Conservation (phyloP, 2,888 invertebrate genomes). For the Pyrochroa serraticornis region DNA sequence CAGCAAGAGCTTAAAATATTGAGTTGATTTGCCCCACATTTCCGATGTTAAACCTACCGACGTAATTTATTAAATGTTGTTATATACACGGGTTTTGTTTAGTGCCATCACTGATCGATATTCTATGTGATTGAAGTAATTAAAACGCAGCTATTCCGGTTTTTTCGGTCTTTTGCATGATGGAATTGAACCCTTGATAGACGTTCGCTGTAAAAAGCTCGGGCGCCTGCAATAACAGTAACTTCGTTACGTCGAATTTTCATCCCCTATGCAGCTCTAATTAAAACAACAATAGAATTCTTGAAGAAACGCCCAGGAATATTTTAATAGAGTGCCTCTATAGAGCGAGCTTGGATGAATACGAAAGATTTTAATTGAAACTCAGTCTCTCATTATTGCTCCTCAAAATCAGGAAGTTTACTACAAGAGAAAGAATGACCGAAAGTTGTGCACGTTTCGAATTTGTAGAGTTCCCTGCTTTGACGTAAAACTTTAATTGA, state of each 20-base stretch:
- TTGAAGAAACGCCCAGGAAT: slow-evolving; percentile 47
- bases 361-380: slow-evolving; percentile 37
- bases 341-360: slow-evolving; percentile 34
- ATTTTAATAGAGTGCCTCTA: slow-evolving; percentile 47
- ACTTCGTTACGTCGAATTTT: slow-evolving; percentile 49
- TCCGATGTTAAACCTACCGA: too few species aligned
- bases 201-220: too few species aligned
- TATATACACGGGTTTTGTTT: too few species aligned
- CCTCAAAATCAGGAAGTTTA: slow-evolving; percentile 21
- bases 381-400: slow-evolving; percentile 31
- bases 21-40: too few species aligned
- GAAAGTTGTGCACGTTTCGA: slow-evolving; percentile 26
- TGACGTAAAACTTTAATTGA: slow-evolving; percentile 29
- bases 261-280: slow-evolving; percentile 47
- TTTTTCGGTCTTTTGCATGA: slow-evolving; percentile 6
- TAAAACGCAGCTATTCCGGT: slow-evolving; percentile 11
- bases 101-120: background rate
- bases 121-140: slow-evolving; percentile 4
- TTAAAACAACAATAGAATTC: slow-evolving; percentile 53
- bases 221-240: slow-evolving; percentile 32
- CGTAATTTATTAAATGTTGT: too few species aligned
- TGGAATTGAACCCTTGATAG: slow-evolving; percentile 25
- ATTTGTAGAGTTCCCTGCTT: slow-evolving; percentile 22
- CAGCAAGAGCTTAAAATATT: too few species aligned
- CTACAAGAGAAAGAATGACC: slow-evolving; percentile 14